Evolutionary conservation across 2,113 vertebrate species (phyloP), one percentile per base, ranked within the genome.

Genomic region (Uropsilus gracilis): DNA sequence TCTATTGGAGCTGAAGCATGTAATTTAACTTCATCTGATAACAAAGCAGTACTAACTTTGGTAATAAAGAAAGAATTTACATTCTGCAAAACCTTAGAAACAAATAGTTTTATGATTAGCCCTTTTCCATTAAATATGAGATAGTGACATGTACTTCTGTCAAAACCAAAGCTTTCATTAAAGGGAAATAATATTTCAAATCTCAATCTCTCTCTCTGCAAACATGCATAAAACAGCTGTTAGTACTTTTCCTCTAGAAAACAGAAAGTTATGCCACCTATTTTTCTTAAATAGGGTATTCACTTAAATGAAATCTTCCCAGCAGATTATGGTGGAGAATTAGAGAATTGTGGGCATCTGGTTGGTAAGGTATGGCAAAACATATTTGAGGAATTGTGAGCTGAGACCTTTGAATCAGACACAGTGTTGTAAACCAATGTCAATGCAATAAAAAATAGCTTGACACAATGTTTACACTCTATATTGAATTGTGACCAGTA

Each of bases 401-500:
- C 20, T 7, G 53, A 22, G 50, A 55, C 53, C 18, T 55, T 20
- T 53, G 50, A 53, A 53, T 53, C 50, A 53, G 16, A 53, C 20
- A 53, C 50, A 53, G 50, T 96, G 34, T 50, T n/a, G 59, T 57
- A 76, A 96, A 73, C 50, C 50, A 53, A 2, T 53, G 50, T 53
- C 50, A 53, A 53, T 53, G 50, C 50, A 53, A 53, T 53, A 53
- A 53, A 20, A 53, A 55, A 96, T 95, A 73, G 20, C 95, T 64
- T n/a, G 95, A 12, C 5, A 78, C 76, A 63, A 2, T 89, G 84
- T 94, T 93, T 77, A 84, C 93, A 26, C 20, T 66, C 32, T 34
- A 95, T 93, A 94, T 71, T 94, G 39, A 61, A 78, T 86, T 96
- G 75, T 81, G 77, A 88, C 50, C 92, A 77, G n/a, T 93, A 81